Conservation (phyloP, 2,113 vertebrate species). For the Ctenomys sociabilis region DNA sequence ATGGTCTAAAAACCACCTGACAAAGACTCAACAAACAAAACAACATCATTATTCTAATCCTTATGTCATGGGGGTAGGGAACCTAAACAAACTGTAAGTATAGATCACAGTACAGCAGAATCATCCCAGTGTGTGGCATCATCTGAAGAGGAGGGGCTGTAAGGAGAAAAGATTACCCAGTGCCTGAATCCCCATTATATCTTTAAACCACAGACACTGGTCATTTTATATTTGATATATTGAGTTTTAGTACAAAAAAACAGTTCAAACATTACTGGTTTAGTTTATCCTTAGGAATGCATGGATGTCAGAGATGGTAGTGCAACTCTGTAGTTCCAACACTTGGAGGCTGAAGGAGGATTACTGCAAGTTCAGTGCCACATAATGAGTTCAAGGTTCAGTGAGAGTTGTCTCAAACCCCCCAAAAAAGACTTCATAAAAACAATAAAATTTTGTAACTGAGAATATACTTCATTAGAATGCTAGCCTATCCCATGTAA, state of each 20-base stretch:
- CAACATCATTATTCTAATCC: neutral
- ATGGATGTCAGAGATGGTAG: neutral
- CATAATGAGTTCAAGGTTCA: neutral
- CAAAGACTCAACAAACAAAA: conserved; percentile 38
- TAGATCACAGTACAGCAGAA: neutral
- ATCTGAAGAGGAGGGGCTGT: neutral
- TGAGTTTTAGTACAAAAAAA: neutral
- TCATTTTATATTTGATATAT: neutral
- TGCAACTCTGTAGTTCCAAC: no score
- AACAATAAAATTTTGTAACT: neutral
- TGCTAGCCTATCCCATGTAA: no score
- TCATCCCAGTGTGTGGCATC: neutral
- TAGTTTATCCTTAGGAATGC: neutral
- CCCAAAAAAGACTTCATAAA: neutral
- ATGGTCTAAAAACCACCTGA: conserved; percentile 38
- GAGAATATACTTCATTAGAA: neutral
- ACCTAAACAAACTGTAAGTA: conserved; percentile 8
- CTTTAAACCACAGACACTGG: neutral
- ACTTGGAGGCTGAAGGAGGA: neutral
- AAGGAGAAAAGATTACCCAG: neutral
- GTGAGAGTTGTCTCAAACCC: neutral
- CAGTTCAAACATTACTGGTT: neutral
- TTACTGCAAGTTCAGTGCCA: neutral
- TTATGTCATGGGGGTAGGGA: neutral
- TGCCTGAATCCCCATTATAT: neutral